These are phyloP conservation scores for Heliconius charithonia DNA, from an alignment of 2,888 invertebrate species.

Conservation along the genomic window DNA sequence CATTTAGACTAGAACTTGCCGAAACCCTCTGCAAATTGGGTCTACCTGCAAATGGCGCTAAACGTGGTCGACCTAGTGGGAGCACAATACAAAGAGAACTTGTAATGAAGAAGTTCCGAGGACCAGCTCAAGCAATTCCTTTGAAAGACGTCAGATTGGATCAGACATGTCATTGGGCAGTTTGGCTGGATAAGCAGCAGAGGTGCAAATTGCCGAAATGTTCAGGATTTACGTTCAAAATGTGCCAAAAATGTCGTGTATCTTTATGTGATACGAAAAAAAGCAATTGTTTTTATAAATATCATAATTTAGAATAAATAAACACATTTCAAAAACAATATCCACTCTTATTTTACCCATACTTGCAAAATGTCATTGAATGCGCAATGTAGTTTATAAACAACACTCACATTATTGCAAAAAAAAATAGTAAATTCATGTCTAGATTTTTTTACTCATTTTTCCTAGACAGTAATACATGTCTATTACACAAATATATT, in stretches of 20 bases:
- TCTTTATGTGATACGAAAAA: conserved; percentile 56
- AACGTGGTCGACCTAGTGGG: conserved; percentile 54
- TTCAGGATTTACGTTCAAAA: conserved; percentile 53
- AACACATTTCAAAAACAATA: conserved; percentile 48
- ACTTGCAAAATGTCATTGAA: conserved; percentile 52
- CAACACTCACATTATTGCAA: conserved; percentile 52
- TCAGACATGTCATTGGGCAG: conserved; percentile 50
- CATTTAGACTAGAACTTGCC: conserved; percentile 55
- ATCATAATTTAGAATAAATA: conserved; percentile 53
- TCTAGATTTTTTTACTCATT: conserved; percentile 52
- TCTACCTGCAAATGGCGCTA: conserved; percentile 54
- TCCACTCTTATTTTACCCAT: conserved; percentile 53
- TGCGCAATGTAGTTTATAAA: conserved; percentile 55
- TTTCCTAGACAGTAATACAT: conserved; percentile 52
- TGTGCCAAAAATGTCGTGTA: conserved; percentile 57
- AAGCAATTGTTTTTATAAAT: conserved; percentile 56
- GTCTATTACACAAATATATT: conserved; percentile 49
- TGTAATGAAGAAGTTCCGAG: conserved; percentile 54
- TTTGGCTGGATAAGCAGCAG: conserved; percentile 50
- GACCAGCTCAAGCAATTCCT: conserved; percentile 54
- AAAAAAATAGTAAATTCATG: conserved; percentile 51
- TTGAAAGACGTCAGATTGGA: conserved; percentile 50
- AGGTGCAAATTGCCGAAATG: conserved; percentile 53
- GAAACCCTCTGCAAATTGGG: conserved; percentile 54
- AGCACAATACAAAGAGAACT: conserved; percentile 53